A percentile compares a stretch with the other conserved stretches of the same genome.
phyloP scores from a whole-genome alignment of 2,113 vertebrate species.

The Donacobius atricapilla region DNA sequence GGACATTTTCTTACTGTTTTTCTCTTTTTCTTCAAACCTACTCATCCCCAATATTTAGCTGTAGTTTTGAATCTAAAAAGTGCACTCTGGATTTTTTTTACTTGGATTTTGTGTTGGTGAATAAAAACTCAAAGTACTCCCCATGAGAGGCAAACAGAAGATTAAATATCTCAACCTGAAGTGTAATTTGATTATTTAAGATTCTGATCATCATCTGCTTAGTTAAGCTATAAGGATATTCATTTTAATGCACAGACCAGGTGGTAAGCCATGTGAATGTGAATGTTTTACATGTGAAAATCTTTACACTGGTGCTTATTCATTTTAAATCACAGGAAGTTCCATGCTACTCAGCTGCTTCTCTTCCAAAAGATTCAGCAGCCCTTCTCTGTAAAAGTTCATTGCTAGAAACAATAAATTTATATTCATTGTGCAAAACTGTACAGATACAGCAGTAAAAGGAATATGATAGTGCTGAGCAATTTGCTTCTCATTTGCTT shows the following conservation, averaged over 20 bases:
- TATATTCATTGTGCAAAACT: neutral
- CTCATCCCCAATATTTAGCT: neutral
- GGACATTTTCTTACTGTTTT: neutral
- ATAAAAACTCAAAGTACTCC: neutral
- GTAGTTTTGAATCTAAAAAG: neutral
- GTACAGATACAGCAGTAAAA: neutral
- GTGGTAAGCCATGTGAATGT: neutral
- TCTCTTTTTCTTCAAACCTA: neutral
- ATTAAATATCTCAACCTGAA: neutral
- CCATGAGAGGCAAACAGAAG: neutral
- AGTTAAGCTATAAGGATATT: neutral
- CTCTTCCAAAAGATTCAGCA: neutral
- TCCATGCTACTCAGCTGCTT: neutral
- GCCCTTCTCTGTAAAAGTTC: neutral
- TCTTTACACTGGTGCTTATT: neutral
- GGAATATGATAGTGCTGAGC: neutral
- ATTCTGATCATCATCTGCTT: neutral
- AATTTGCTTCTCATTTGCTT: slow-evolving; percentile 37
- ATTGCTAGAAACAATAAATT: neutral
- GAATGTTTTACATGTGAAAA: neutral
- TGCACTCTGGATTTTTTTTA: neutral
- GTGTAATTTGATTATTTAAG: neutral
- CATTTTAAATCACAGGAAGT: neutral
- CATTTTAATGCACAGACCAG: neutral
- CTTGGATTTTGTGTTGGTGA: neutral